phyloP scores from a whole-genome alignment of 2,888 invertebrate genomes.

The Theretra japonica region DNA sequence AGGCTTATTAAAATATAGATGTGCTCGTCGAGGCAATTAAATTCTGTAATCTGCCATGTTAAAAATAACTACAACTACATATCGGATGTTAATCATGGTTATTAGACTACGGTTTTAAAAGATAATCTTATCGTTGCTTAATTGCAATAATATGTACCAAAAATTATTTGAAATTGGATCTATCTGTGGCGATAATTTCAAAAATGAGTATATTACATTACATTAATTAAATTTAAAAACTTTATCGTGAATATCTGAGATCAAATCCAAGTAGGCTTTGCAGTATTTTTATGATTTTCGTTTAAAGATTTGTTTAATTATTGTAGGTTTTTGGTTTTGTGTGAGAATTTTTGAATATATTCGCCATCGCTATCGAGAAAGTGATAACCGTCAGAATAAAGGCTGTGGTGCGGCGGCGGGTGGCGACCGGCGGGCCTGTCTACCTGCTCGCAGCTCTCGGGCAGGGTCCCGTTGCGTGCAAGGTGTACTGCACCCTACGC shows the following conservation, averaged over 20 bases:
- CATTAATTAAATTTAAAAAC: not conserved
- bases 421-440: constrained; percentile 60
- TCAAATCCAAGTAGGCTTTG: not conserved
- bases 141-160: constrained; percentile 9
- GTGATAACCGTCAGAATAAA: constrained; percentile 70
- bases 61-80: too few species aligned
- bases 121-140: constrained; percentile 10
- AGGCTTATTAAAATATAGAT: constrained; percentile 16
- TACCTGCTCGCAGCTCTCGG: constrained; percentile 80
- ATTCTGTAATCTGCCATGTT: constrained; percentile 1
- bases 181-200: not conserved
- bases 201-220: constrained; percentile 1
- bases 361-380: constrained; percentile 70
- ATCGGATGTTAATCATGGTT: not conserved
- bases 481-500: constrained; percentile 74
- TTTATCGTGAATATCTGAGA: not conserved
- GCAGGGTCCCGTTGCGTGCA: constrained; percentile 80
- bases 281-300: not conserved
- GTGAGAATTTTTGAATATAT: constrained; percentile 46
- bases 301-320: not conserved
- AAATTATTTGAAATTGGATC: not conserved
- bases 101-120: not conserved
- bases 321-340: not conserved
- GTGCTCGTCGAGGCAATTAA: not conserved
- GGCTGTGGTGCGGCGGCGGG: constrained; percentile 62